A percentile compares a stretch with the other conserved stretches of the same genome.
These are phyloP conservation scores for Drosophila triauraria DNA, from an alignment of 1,140 invertebrate species.

Conservation along the genomic window DNA sequence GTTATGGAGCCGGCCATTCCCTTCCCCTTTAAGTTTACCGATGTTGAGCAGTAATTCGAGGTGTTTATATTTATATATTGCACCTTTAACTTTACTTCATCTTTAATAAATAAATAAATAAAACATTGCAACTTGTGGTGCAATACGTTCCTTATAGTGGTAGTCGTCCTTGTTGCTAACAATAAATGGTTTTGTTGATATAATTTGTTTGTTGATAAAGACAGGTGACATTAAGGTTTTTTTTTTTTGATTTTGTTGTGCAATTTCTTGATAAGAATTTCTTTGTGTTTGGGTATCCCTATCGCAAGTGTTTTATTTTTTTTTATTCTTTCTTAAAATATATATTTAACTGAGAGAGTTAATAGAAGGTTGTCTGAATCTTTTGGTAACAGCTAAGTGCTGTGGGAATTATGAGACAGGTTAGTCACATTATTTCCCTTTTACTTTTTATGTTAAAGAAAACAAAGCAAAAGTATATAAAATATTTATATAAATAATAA, in stretches of 20 bases:
- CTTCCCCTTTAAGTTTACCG: conserved; percentile 67
- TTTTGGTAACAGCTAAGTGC: background rate
- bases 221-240: background rate
- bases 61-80: too few species aligned
- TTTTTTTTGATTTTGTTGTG: background rate
- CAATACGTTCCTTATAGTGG: conserved; percentile 12
- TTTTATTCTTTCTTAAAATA: background rate
- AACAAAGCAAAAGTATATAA: background rate
- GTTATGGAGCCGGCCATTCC: conserved; percentile 57
- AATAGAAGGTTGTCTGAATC: background rate
- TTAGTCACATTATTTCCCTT: too few species aligned
- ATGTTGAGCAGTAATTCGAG: conserved; percentile 20
- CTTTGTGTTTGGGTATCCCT: conserved; percentile 12
- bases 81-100: too few species aligned
- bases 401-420: background rate
- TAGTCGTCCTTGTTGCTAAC: background rate
- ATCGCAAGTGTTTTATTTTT: background rate
- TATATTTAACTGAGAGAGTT: conserved; percentile 3
- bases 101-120: too few species aligned
- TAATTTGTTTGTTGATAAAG: background rate
- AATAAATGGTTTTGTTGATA: conserved; percentile 9
- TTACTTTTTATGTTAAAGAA: background rate
- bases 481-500: too few species aligned
- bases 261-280: conserved; percentile 12
- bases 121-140: background rate